Conservation (phyloP, 2,888 invertebrate genomes). For the Dendrolimus houi region DNA sequence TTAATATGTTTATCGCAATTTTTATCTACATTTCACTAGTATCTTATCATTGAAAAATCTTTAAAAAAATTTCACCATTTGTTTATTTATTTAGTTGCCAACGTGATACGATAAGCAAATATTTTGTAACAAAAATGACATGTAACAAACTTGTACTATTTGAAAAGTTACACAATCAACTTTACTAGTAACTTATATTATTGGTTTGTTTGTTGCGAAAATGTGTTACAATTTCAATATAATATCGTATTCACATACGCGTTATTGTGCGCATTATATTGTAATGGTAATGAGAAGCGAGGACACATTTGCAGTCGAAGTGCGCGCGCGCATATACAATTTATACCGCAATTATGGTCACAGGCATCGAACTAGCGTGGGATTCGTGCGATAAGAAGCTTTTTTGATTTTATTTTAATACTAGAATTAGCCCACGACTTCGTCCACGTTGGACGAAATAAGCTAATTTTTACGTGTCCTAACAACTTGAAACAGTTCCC, state of each 20-base stretch:
- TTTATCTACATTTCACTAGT: slow-evolving; percentile 54
- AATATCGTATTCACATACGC: slow-evolving; percentile 6
- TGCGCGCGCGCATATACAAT: background rate
- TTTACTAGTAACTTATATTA: slow-evolving; percentile 23
- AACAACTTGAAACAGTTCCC: no score
- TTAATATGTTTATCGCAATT: slow-evolving; percentile 8
- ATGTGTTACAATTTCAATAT: slow-evolving; percentile 27
- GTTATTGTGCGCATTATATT: slow-evolving; percentile 34
- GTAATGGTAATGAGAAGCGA: slow-evolving; percentile 39
- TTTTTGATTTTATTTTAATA: background rate
- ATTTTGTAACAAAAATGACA: slow-evolving; percentile 39
- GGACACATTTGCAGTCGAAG: slow-evolving; percentile 16
- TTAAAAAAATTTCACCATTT: slow-evolving; percentile 47
- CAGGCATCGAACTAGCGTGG: background rate
- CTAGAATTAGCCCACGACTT: background rate
- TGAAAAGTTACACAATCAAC: slow-evolving; percentile 38
- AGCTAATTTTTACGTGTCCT: no score
- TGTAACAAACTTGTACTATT: slow-evolving; percentile 21
- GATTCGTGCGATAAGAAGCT: background rate
- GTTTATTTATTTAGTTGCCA: slow-evolving; percentile 50
- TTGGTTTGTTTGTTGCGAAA: slow-evolving; percentile 36
- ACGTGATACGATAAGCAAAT: slow-evolving; percentile 49
- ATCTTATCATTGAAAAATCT: slow-evolving; percentile 51
- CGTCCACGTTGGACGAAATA: no score
- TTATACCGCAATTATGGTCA: background rate